A percentile compares a stretch with the other conserved stretches of the same genome.
phyloP scores from a whole-genome alignment of 2,797 vertebrate genomes.

The Benthosema pterotum region DNA sequence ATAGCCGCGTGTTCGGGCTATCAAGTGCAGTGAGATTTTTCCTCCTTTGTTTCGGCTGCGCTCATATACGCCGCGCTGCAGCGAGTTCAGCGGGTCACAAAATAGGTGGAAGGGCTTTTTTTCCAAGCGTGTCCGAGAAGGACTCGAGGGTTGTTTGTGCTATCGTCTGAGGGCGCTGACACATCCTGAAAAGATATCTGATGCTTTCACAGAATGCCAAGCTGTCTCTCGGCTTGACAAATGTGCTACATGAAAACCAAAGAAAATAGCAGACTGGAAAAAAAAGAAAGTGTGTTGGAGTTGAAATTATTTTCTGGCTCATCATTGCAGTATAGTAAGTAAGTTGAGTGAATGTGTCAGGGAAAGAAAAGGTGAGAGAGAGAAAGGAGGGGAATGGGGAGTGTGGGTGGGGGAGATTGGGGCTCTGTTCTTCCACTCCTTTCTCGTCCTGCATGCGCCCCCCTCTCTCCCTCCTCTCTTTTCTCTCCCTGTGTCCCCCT shows the following conservation, averaged over 20 bases:
- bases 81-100: conserved; percentile 55
- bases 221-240: conserved; percentile 47
- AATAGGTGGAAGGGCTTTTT: conserved; percentile 60
- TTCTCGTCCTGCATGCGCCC: background rate
- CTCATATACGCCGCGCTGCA: conserved; percentile 40
- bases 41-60: conserved; percentile 39
- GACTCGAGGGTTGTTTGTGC: conserved; percentile 58
- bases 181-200: conserved; percentile 65
- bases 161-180: conserved; percentile 68
- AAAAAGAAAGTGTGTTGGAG: conserved; percentile 17
- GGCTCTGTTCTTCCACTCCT: conserved; percentile 36
- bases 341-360: conserved; percentile 45
- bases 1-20: conserved; percentile 58
- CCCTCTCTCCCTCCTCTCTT: conserved; percentile 19
- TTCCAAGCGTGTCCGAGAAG: conserved; percentile 39
- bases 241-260: conserved; percentile 37
- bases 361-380: conserved; percentile 63
- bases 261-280: conserved; percentile 24
- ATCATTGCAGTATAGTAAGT: conserved; percentile 35
- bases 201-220: conserved; percentile 43
- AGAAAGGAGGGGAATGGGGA: conserved; percentile 49
- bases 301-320: conserved; percentile 46
- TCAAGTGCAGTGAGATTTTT: conserved; percentile 45
- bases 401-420: conserved; percentile 22
- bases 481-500: conserved; percentile 43